Evolutionary conservation across 1,140 invertebrate species (phyloP).

Genomic region (Bombus terrestris): DNA sequence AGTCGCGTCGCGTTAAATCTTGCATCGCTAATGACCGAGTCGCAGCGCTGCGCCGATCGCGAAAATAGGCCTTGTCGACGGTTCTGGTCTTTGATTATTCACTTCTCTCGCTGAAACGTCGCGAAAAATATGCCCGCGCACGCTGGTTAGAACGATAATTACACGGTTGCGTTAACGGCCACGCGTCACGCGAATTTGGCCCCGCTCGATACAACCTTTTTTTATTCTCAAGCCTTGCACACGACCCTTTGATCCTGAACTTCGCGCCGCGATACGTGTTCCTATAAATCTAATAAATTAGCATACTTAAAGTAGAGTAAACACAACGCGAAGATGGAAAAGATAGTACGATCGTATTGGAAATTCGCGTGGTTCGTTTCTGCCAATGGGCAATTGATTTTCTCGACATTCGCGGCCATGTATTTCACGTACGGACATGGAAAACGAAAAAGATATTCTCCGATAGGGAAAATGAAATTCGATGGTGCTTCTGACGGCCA

Average conservation of each 20-base stretch:
- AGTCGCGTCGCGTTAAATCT: slow-evolving; percentile 29
- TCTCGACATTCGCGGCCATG: neutral
- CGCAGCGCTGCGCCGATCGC: neutral
- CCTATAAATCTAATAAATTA: slow-evolving; percentile 7
- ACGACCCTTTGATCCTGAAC: neutral
- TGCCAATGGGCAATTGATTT: neutral
- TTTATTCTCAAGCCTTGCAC: neutral
- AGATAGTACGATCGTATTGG: neutral
- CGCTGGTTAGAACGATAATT: slow-evolving; percentile 57
- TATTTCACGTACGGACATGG: neutral
- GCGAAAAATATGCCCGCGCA: slow-evolving; percentile 49
- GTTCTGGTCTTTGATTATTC: slow-evolving; percentile 58
- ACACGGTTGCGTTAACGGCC: slow-evolving; percentile 57
- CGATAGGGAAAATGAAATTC: neutral
- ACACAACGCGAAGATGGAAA: neutral
- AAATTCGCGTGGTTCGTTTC: neutral
- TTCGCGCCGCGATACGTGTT: neutral
- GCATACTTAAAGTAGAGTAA: neutral
- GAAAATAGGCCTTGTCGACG: slow-evolving; percentile 40
- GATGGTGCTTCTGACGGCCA: neutral
- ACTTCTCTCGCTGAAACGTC: slow-evolving; percentile 55
- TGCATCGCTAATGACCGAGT: slow-evolving; percentile 16
- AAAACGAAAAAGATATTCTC: neutral
- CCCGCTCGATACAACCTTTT: slow-evolving; percentile 19
- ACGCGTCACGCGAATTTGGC: slow-evolving; percentile 53